Base-by-base conservation (phyloP, 37 sponge, comb jelly and placozoan genomes). In the Oscarella lobularis region DNA sequence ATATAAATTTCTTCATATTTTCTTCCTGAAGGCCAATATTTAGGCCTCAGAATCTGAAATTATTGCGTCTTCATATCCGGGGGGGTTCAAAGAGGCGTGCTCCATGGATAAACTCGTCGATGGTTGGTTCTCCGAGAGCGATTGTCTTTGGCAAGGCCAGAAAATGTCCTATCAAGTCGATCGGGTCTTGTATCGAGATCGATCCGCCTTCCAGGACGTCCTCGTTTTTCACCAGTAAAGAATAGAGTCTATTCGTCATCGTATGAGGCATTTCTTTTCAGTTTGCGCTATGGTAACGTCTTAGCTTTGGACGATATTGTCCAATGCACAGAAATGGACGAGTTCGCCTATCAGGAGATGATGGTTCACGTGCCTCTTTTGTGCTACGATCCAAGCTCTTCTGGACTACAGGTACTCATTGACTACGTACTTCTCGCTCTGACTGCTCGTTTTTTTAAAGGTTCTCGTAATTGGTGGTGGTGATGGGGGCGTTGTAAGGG, bases 401-500 rank as follows among this genome's bases (percentile, higher is more conserved):
- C n/a, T n/a, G n/a, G n/a, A n/a, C n/a, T n/a, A n/a, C n/a, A n/a
- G n/a, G n/a, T n/a, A n/a, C n/a, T n/a, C n/a, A n/a, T n/a, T n/a
- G n/a, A n/a, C n/a, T n/a, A n/a, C n/a, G n/a, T n/a, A n/a, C n/a
- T n/a, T n/a, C n/a, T n/a, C n/a, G n/a, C n/a, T n/a, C n/a, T n/a
- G n/a, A n/a, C n/a, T n/a, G n/a, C n/a, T n/a, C n/a, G n/a, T n/a
- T 14, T 68, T 5, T 68, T 4, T 68, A 0, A 54, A 89, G 90
- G 92, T 94, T 69, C 80, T 94, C 38, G 81, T 94, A 20, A 84
- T 94, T 30, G 95, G 95, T 3, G 95, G 95, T 20, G 95, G 95
- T n/a, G 95, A 94, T 87, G 95, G 95, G 38, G 95, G 95, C 2
- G 91, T 87, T 41, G 54, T 90, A 73, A 84, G 95, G 36, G 95